Evolutionary conservation across 2,113 vertebrate species (phyloP).

Genomic region (Trachemys scripta): DNA sequence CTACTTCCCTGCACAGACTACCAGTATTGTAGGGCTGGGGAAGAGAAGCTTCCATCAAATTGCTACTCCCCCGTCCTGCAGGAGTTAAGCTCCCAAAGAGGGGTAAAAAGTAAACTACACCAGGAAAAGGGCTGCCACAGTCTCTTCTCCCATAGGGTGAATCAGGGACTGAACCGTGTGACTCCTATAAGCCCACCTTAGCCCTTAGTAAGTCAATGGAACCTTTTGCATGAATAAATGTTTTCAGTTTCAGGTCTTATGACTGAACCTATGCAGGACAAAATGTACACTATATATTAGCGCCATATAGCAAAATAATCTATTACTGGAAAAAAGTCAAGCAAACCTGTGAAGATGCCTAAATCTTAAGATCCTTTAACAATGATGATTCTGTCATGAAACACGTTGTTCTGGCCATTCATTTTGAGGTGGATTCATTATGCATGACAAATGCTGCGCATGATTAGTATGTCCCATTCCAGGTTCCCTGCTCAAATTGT

Average conservation of each 20-base stretch:
- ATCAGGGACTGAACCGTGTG: constrained; percentile 12
- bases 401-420: neutral
- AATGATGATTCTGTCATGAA: constrained; percentile 19
- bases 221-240: neutral
- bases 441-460: neutral
- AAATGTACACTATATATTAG: neutral
- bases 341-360: neutral
- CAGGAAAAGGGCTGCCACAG: neutral
- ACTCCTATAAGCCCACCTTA: neutral
- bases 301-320: neutral
- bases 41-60: neutral
- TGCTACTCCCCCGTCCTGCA: neutral
- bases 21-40: neutral
- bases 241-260: neutral
- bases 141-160: constrained; percentile 43
- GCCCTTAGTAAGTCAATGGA: neutral
- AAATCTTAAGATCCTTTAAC: neutral
- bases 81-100: neutral
- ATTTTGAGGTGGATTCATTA: constrained; percentile 16
- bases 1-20: neutral
- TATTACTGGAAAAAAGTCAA: neutral
- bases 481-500: neutral
- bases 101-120: neutral
- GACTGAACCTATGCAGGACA: neutral
- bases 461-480: constrained; percentile 21